Base-by-base conservation (phyloP, 2,888 invertebrate genomes). In the Lysandra bellargus region DNA sequence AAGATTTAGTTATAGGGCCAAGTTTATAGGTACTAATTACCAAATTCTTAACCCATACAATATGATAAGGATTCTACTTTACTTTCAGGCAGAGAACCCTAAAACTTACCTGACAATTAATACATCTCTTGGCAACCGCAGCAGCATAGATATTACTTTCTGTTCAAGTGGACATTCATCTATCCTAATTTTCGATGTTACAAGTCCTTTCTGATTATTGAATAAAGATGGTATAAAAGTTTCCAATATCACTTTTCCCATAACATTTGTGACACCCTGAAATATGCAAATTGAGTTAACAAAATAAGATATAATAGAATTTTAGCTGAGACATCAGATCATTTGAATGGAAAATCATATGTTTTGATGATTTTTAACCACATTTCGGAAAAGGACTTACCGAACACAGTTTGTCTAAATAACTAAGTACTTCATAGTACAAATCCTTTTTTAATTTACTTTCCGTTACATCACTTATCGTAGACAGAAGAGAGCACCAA, bases 401-500 rank as follows among this genome's bases (percentile, higher is more conserved):
- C 89, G 89, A 80, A 23, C 88, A 81, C 2, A 90, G 83, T 30
- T 83, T 82, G 37, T 80, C 82, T 76, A 91, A 80, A 61, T 88
- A 81, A 2, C 82, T 81, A 73, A 93, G 80, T 3, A 91, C 81
- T 80, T 90, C 89, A 83, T 85, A 83, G 72, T 91, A 87, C 23
- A 92, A 80, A 82, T 91, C 89, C 81, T 84, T 86, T 80, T 89
- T 87, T 2, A 90, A 83, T 80, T 86, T 87, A 81, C 88, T 88
- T 30, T 89, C 88, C 5, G 89, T 86, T 76, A 93, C 81, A 80
- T 90, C 89, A 73, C 87, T 86, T 80, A 92, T 84, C 1, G 85
- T 86, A 61, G 84, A 79, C 2, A 91, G 78, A 83, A 89, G 89
- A 5, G 92, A 91, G 69, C 85, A 90, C 92, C 93, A 94, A 61